A percentile compares a stretch with the other conserved stretches of the same genome.
Evolutionary conservation across 2,797 vertebrate genomes (phyloP).

Genomic region (Mus minutoides): DNA sequence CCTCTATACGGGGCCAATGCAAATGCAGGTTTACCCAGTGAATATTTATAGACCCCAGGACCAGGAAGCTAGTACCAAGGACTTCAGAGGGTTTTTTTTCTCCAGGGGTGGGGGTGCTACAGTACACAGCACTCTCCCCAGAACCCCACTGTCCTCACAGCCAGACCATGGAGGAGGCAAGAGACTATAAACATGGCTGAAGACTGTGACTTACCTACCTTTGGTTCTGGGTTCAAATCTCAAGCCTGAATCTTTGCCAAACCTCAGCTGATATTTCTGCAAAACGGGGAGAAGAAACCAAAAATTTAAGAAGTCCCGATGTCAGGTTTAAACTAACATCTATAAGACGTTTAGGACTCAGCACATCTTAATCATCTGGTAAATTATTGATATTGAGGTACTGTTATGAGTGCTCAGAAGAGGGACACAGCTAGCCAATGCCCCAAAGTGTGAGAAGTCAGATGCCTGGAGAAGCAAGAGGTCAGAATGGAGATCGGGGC

Average conservation of each 20-base stretch:
- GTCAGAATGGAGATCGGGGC: neutral
- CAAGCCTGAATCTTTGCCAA: neutral
- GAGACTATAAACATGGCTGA: neutral
- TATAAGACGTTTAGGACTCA: neutral
- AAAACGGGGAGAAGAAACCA: neutral
- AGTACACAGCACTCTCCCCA: neutral
- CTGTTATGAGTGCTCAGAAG: neutral
- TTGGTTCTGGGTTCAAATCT: conserved; percentile 39
- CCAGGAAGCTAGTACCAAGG: neutral
- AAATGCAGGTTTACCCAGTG: conserved; percentile 63
- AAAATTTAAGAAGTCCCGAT: neutral
- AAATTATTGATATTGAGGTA: neutral
- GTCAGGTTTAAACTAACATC: neutral
- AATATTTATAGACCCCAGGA: conserved; percentile 61
- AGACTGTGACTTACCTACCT: neutral
- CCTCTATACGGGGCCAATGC: neutral
- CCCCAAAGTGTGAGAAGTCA: neutral
- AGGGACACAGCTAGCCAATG: neutral
- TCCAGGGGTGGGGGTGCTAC: neutral
- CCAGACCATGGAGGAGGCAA: neutral
- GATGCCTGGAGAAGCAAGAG: neutral
- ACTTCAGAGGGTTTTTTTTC: neutral
- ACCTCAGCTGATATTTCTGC: neutral
- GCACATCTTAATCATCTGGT: neutral
- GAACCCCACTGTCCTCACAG: neutral